Evolutionary conservation across 2,113 vertebrate species (phyloP), one percentile per base, ranked within the genome.

Genomic region (Rhinogobius similis): DNA sequence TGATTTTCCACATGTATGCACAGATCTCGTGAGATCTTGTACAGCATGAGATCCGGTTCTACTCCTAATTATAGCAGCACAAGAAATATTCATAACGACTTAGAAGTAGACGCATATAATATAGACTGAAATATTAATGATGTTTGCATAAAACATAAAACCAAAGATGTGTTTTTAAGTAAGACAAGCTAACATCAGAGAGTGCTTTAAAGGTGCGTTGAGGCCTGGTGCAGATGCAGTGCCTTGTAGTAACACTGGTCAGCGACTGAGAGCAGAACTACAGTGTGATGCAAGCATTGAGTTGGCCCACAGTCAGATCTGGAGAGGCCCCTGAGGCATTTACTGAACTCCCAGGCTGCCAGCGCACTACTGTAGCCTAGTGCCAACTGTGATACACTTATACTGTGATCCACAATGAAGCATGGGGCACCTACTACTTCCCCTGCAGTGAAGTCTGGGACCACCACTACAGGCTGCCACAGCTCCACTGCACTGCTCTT

Each of bases 301-400:
- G 65, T 26, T 16, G 82, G 70, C 41, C 86, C 55, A 39, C 86
- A 85, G 83, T 88, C 79, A 71, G 77, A 70, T 70, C 78, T 83
- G 69, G 83, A 86, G 82, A 76, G 74, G 73, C 90, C 86, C 87
- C 87, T 21, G 81, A 87, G 86, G 88, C 77, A 18, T 72, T 84
- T 78, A 81, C 59, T 58, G 44, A 59, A 70, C 77, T 88, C 86
- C 88, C 81, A 72, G 56, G 59, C 73, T 77, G 78, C 82, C 72
- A 41, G 29, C 7, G 27, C 55, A 46, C 14, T 43, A 73, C 73
- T 63, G 46, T 21, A 55, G 52, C 52, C 21, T 6, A 61, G 76
- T 50, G 65, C 26, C 41, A 77, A 68, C 46, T 70, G 72, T 41
- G 76, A 72, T 82, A 71, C 67, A 68, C 74, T 39, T 70, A 53